A percentile compares a stretch with the other conserved stretches of the same genome.
These are phyloP conservation scores for Sebastes alutus DNA, from an alignment of 2,797 vertebrate genomes.

Conservation along the genomic window DNA sequence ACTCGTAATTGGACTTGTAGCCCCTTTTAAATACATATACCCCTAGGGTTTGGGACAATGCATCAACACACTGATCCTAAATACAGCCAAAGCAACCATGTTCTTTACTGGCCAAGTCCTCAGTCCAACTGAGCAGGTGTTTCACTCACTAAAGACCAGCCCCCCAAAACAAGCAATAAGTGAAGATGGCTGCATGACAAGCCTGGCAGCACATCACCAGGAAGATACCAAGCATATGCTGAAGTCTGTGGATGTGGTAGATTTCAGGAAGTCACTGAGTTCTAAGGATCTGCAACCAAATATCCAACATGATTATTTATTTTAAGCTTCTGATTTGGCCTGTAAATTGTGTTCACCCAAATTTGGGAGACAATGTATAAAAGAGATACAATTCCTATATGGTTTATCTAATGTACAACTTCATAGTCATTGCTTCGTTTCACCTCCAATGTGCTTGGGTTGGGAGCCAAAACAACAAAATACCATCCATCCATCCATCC, in stretches of 20 bases:
- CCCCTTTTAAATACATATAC: neutral
- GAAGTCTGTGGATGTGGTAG: slow-evolving; percentile 3
- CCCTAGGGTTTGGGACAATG: neutral
- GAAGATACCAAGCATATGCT: slow-evolving; percentile 28
- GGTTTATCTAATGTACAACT: neutral
- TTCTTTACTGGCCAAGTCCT: slow-evolving; percentile 21
- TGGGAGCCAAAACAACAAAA: neutral
- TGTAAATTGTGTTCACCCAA: neutral
- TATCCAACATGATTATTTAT: neutral
- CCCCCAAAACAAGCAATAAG: slow-evolving; percentile 40
- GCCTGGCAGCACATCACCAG: slow-evolving; percentile 20
- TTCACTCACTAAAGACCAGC: slow-evolving; percentile 31
- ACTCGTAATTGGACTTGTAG: neutral
- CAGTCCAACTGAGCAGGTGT: slow-evolving; percentile 41
- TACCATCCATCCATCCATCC: neutral
- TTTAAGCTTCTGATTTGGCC: neutral
- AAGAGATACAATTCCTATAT: neutral
- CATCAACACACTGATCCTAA: neutral
- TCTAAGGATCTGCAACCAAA: neutral
- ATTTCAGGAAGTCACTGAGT: slow-evolving; percentile 22
- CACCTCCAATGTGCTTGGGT: neutral
- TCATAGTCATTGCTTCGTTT: neutral
- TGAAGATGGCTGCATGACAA: slow-evolving; percentile 42
- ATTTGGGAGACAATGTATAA: neutral
- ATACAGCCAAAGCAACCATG: neutral